Conservation (phyloP, 2,888 invertebrate genomes). For the Patella pellucida region DNA sequence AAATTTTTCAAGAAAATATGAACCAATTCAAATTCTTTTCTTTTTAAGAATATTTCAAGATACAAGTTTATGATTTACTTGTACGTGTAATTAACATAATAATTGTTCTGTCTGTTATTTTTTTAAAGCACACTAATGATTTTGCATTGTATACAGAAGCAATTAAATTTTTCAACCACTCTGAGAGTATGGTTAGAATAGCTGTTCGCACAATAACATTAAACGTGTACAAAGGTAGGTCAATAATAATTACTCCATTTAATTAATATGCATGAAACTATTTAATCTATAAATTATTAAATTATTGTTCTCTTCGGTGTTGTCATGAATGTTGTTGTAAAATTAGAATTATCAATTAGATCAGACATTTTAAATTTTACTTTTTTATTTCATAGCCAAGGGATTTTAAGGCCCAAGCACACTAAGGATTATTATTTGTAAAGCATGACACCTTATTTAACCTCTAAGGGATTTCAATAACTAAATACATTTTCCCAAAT, state of each 20-base stretch:
- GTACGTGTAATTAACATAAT: not conserved
- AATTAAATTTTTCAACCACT: conserved; percentile 98
- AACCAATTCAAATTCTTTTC: not conserved
- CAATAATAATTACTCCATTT: not conserved
- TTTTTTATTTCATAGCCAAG: too few relatives aligned
- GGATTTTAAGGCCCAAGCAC: too few relatives aligned
- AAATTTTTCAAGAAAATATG: not conserved
- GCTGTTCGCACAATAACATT: conserved; percentile 97
- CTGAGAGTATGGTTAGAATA: conserved; percentile 98
- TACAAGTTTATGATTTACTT: not conserved
- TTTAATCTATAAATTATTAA: too few relatives aligned
- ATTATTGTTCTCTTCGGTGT: too few relatives aligned
- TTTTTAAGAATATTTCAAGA: not conserved
- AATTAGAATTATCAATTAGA: too few relatives aligned
- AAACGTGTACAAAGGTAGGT: conserved; percentile 85
- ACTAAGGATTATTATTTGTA: too few relatives aligned
- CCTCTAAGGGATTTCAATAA: too few relatives aligned
- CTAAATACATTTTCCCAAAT: too few relatives aligned
- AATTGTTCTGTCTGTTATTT: not conserved
- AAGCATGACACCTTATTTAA: too few relatives aligned
- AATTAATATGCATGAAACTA: too few relatives aligned
- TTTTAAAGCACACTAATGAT: conserved; percentile 83
- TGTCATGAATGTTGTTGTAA: too few relatives aligned
- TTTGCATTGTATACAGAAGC: conserved; percentile 99
- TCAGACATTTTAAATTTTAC: too few relatives aligned